These are phyloP conservation scores for Lamellibrachia luymesi DNA, from an alignment of 1,140 invertebrate genomes.

Conservation along the genomic window DNA sequence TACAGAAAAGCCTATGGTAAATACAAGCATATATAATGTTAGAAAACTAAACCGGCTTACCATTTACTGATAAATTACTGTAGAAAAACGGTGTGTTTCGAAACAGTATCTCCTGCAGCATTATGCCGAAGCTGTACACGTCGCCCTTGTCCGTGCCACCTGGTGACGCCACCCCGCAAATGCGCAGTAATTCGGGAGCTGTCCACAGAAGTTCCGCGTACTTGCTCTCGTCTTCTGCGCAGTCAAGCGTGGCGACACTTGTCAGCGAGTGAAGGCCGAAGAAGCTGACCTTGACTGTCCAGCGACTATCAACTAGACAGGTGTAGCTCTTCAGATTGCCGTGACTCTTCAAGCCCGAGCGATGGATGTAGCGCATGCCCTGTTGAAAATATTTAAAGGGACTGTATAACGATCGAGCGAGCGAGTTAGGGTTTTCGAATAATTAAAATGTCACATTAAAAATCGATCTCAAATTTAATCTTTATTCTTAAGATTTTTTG, in stretches of 20 bases:
- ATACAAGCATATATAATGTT: too few species aligned
- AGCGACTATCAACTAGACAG: constrained; percentile 82
- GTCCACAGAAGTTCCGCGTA: constrained; percentile 58
- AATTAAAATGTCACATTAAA: too few species aligned
- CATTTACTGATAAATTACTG: background rate
- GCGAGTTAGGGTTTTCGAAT: too few species aligned
- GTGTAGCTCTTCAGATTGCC: constrained; percentile 94
- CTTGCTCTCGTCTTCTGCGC: constrained; percentile 31
- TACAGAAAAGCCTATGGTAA: too few species aligned
- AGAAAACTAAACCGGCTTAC: background rate
- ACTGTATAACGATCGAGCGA: constrained; percentile 23
- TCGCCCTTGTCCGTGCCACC: constrained; percentile 81
- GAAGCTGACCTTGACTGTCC: constrained; percentile 89
- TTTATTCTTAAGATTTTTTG: too few species aligned
- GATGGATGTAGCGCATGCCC: constrained; percentile 91
- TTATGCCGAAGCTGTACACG: constrained; percentile 91
- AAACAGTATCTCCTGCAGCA: constrained; percentile 79
- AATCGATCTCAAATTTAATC: too few species aligned
- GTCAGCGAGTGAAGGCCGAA: constrained; percentile 77
- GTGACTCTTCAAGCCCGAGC: constrained; percentile 75
- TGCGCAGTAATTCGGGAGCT: constrained; percentile 58
- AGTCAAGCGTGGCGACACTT: constrained; percentile 16
- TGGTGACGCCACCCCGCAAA: constrained; percentile 53
- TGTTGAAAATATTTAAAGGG: constrained; percentile 47
- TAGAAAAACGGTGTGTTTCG: constrained; percentile 76